These are phyloP conservation scores for Stenodema calcarata DNA, from an alignment of 2,888 invertebrate genomes.

Conservation along the genomic window DNA sequence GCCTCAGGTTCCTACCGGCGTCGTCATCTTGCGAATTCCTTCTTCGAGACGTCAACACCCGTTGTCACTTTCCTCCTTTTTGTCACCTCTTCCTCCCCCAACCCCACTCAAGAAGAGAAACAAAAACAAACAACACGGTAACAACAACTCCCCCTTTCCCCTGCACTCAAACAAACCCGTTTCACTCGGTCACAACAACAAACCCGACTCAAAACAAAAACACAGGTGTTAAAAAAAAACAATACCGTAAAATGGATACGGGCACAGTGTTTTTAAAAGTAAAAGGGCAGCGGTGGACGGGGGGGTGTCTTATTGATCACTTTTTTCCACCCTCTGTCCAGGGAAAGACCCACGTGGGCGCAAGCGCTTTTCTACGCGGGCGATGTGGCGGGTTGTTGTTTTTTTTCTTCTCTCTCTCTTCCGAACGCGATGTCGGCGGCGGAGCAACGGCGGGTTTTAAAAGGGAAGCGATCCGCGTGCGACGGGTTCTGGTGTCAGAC, in stretches of 20 bases:
- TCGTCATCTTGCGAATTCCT: neutral
- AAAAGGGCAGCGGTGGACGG: neutral
- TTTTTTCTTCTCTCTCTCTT: no score
- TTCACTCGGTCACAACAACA: neutral
- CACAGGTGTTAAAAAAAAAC: neutral
- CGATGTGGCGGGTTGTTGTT: neutral
- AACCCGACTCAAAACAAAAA: neutral
- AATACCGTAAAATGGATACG: neutral
- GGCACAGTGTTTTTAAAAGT: neutral
- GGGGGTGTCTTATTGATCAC: conserved; percentile 40
- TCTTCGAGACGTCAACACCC: neutral
- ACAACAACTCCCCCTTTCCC: neutral
- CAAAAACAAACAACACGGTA: neutral
- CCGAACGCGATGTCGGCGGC: neutral
- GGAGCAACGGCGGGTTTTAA: neutral
- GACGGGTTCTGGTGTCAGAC: neutral
- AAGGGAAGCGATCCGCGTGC: neutral
- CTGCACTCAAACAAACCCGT: neutral
- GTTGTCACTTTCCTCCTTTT: neutral
- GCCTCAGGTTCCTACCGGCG: conserved; percentile 26
- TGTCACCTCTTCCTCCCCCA: neutral
- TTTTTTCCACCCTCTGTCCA: conserved; percentile 31
- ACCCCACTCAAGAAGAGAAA: neutral
- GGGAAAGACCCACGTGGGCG: conserved; percentile 9
- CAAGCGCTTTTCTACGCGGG: neutral